These are phyloP conservation scores for Aleiodes sp. DNA, from an alignment of 1,140 invertebrate genomes.

Conservation along the genomic window DNA sequence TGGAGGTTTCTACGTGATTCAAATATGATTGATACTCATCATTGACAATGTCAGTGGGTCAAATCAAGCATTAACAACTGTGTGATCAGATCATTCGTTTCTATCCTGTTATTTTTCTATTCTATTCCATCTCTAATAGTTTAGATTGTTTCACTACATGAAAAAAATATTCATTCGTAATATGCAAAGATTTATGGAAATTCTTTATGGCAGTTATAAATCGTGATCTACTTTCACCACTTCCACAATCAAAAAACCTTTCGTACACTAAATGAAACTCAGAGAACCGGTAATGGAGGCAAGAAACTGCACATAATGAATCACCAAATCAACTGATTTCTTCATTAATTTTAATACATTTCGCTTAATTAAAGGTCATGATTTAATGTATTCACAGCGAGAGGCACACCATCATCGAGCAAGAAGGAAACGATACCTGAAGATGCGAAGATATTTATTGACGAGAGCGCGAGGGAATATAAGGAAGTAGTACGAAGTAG, in stretches of 20 bases:
- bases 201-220: neutral
- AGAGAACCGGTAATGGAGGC: neutral
- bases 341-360: too few relatives aligned
- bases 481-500: neutral
- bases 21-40: too few relatives aligned
- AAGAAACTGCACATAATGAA: neutral
- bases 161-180: neutral
- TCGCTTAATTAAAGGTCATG: too few relatives aligned
- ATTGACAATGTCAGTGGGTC: slow-evolving; percentile 37
- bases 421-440: neutral
- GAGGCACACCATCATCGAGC: neutral
- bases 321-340: too few relatives aligned
- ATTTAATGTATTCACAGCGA: too few relatives aligned
- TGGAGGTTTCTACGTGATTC: too few relatives aligned
- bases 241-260: neutral
- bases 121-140: neutral
- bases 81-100: neutral
- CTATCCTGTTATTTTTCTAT: neutral
- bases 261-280: neutral
- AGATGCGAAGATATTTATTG: neutral
- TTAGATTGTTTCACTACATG: too few relatives aligned
- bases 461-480: neutral
- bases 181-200: neutral
- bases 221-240: neutral
- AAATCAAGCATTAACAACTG: slow-evolving; percentile 20